A percentile compares a stretch with the other conserved stretches of the same genome.
Conservation (phyloP, 2,888 invertebrate genomes). For the Dasypolia templi region DNA sequence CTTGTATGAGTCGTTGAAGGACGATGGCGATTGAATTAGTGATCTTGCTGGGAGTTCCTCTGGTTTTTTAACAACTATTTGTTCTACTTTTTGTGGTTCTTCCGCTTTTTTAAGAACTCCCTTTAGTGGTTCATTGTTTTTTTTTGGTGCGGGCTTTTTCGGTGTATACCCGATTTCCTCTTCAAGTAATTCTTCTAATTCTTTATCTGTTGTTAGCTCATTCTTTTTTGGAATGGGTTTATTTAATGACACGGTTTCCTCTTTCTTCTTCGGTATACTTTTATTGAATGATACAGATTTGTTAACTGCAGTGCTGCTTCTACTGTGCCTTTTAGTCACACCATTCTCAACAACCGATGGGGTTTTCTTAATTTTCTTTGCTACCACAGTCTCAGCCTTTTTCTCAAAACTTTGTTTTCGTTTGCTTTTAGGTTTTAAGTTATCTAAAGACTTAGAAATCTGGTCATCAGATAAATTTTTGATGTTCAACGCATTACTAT, state of each 20-base stretch:
- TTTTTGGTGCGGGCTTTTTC: not conserved
- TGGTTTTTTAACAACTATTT: not conserved
- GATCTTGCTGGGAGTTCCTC: slow-evolving; percentile 20
- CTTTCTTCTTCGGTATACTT: not conserved
- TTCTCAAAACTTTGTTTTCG: slow-evolving; percentile 43
- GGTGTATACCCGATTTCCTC: not conserved
- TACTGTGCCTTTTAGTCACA: slow-evolving; percentile 10
- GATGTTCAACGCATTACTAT: slow-evolving; percentile 55
- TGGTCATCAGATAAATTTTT: slow-evolving; percentile 68
- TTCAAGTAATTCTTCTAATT: slow-evolving; percentile 8
- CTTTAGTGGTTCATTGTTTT: not conserved
- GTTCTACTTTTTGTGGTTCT: not conserved
- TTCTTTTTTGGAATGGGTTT: not conserved
- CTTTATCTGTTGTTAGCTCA: slow-evolving; percentile 8
- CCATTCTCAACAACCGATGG: slow-evolving; percentile 40
- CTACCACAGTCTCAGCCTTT: slow-evolving; percentile 28
- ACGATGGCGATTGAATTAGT: slow-evolving; percentile 67
- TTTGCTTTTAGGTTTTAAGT: slow-evolving; percentile 33
- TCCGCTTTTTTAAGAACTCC: not conserved
- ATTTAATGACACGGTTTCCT: not conserved
- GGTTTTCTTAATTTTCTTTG: slow-evolving; percentile 20
- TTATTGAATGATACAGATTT: slow-evolving; percentile 31
- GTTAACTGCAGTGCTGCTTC: slow-evolving; percentile 24
- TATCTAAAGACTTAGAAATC: slow-evolving; percentile 35
- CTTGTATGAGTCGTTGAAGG: slow-evolving; percentile 81